These are phyloP conservation scores for Ellobius talpinus DNA, from an alignment of 2,113 vertebrate genomes.

Conservation along the genomic window DNA sequence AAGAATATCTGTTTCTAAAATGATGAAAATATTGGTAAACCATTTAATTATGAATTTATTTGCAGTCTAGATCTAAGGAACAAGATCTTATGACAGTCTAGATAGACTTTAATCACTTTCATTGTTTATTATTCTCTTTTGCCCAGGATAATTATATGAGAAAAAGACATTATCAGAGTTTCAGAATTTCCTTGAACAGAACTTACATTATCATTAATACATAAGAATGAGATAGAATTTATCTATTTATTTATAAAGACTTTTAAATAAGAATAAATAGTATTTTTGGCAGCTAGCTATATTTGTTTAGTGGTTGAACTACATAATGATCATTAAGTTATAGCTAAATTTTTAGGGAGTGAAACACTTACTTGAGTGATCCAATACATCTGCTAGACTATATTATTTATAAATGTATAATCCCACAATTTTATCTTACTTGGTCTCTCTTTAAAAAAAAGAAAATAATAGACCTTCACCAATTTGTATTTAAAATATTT, in stretches of 20 bases:
- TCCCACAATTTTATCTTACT: not conserved
- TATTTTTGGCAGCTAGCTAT: not conserved
- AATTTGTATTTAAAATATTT: too few relatives aligned
- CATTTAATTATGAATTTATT: not conserved
- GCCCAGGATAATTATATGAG: not conserved
- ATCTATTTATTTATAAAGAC: not conserved
- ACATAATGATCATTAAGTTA: not conserved
- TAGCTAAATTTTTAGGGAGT: not conserved
- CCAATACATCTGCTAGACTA: not conserved
- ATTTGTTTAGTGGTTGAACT: slow-evolving; percentile 7
- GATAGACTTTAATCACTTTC: not conserved
- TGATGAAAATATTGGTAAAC: not conserved
- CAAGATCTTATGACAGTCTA: not conserved
- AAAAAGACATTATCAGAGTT: not conserved
- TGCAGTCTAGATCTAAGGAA: not conserved
- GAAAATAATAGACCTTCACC: not conserved
- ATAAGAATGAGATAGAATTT: not conserved
- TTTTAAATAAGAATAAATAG: slow-evolving; percentile 10
- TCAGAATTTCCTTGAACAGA: not conserved
- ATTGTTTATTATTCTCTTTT: not conserved
- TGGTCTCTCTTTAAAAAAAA: fast-evolving
- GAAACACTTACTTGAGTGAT: not conserved
- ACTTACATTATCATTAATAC: not conserved
- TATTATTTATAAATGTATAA: not conserved
- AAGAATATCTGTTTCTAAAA: not conserved